Evolutionary conservation across 1,140 invertebrate species (phyloP).

Genomic region (Bombus terrestris): DNA sequence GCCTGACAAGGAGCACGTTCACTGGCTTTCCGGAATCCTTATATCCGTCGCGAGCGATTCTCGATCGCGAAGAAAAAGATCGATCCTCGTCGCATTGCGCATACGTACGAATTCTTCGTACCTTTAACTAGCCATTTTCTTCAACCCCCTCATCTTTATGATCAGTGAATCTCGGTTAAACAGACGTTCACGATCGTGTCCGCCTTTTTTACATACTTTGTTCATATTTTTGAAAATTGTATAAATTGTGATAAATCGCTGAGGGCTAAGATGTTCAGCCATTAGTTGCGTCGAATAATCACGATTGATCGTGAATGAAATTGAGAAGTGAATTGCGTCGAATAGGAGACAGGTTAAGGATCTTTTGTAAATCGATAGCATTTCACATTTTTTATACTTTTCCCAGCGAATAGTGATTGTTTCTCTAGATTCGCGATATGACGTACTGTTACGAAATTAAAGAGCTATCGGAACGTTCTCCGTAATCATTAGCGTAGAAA

Average conservation of each 20-base stretch:
- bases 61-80: conserved; percentile 46
- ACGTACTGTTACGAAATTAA: neutral
- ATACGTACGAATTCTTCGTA: neutral
- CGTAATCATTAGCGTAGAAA: neutral
- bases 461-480: neutral
- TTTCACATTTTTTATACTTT: neutral
- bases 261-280: neutral
- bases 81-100: neutral
- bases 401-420: too few relatives aligned
- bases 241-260: neutral
- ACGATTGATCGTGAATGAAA: neutral
- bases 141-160: neutral
- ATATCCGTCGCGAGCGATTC: conserved; percentile 44
- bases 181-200: too few relatives aligned
- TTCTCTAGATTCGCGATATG: neutral
- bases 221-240: neutral
- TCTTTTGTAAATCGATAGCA: neutral
- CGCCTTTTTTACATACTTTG: neutral
- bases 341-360: neutral
- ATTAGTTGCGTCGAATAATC: too few relatives aligned
- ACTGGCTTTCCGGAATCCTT: conserved; percentile 75
- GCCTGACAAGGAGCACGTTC: conserved; percentile 71
- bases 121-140: neutral
- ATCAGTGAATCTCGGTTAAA: neutral
- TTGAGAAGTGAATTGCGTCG: neutral